Evolutionary conservation across 2,888 invertebrate genomes (phyloP).

Genomic region (Catotricha subobsoleta): DNA sequence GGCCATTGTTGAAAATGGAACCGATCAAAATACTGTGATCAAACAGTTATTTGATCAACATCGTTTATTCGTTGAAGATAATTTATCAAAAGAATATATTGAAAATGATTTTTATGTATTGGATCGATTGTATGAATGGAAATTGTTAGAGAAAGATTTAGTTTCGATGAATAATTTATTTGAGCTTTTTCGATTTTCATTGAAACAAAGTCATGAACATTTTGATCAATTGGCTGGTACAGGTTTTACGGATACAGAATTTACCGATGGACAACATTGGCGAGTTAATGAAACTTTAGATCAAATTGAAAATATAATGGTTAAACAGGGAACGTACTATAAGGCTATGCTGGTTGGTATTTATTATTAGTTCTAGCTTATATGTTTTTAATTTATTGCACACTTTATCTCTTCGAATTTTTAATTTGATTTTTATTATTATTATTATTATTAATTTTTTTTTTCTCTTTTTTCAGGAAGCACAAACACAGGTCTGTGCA

Average conservation of each 20-base stretch:
- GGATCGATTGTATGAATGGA: conserved; percentile 44
- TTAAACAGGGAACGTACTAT: conserved; percentile 45
- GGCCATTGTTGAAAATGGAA: conserved; percentile 18
- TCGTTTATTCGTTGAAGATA: conserved; percentile 18
- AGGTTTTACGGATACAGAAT: conserved; percentile 45
- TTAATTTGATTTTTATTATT: neutral
- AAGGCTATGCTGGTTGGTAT: conserved; percentile 43
- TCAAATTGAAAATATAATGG: conserved; percentile 40
- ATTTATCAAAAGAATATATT: conserved; percentile 8
- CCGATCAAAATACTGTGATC: conserved; percentile 17
- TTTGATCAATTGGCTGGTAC: conserved; percentile 36
- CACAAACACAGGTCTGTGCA: conserved; percentile 46
- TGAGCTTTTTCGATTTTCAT: conserved; percentile 39
- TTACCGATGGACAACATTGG: conserved; percentile 36
- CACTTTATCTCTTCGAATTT: neutral
- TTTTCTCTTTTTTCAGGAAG: conserved; percentile 36
- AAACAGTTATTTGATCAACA: conserved; percentile 24
- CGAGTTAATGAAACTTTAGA: conserved; percentile 37
- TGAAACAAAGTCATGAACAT: conserved; percentile 22
- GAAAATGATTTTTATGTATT: conserved; percentile 19
- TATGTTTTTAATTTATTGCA: neutral
- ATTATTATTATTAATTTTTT: neutral
- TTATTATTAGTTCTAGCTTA: neutral
- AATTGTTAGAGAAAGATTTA: conserved; percentile 39
- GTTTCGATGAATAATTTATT: conserved; percentile 46